A percentile compares a stretch with the other conserved stretches of the same genome.
phyloP scores from a whole-genome alignment of 2,888 invertebrate species.

The Aphidius colemani region DNA sequence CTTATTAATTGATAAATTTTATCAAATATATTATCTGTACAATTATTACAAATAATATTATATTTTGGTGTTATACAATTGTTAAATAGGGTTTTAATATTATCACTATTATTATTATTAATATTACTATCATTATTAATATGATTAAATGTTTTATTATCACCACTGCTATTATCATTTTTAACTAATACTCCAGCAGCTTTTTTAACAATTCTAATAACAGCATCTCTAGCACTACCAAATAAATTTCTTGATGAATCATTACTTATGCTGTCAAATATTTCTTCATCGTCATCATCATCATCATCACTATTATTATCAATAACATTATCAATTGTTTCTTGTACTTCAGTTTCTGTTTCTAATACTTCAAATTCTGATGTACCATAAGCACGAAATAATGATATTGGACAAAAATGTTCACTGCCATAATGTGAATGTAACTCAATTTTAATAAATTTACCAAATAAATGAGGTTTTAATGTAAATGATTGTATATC shows the following conservation, averaged over 20 bases:
- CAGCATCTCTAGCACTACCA: slow-evolving; percentile 87
- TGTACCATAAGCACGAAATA: slow-evolving; percentile 91
- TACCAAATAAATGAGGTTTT: slow-evolving; percentile 81
- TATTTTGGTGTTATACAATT: slow-evolving; percentile 73
- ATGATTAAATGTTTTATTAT: slow-evolving; percentile 62
- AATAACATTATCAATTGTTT: slow-evolving; percentile 70
- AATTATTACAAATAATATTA: slow-evolving; percentile 75
- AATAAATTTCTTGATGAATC: slow-evolving; percentile 74
- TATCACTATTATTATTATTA: slow-evolving; percentile 40
- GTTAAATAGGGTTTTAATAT: slow-evolving; percentile 40
- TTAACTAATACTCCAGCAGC: slow-evolving; percentile 85
- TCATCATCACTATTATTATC: slow-evolving; percentile 46
- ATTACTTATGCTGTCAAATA: slow-evolving; percentile 62
- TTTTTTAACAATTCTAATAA: slow-evolving; percentile 89
- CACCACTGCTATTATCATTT: slow-evolving; percentile 66
- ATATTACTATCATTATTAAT: slow-evolving; percentile 53
- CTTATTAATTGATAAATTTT: slow-evolving; percentile 76
- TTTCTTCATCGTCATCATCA: slow-evolving; percentile 66
- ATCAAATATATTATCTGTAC: slow-evolving; percentile 72
- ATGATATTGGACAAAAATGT: slow-evolving; percentile 96
- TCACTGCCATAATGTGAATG: slow-evolving; percentile 94
- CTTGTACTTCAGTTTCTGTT: slow-evolving; percentile 68
- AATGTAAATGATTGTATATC: slow-evolving; percentile 85
- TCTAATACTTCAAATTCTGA: slow-evolving; percentile 90
- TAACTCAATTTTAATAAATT: slow-evolving; percentile 89